A percentile compares a stretch with the other conserved stretches of the same genome.
Conservation (phyloP, 92 coral and sea anemone genomes). For the Porites rus region DNA sequence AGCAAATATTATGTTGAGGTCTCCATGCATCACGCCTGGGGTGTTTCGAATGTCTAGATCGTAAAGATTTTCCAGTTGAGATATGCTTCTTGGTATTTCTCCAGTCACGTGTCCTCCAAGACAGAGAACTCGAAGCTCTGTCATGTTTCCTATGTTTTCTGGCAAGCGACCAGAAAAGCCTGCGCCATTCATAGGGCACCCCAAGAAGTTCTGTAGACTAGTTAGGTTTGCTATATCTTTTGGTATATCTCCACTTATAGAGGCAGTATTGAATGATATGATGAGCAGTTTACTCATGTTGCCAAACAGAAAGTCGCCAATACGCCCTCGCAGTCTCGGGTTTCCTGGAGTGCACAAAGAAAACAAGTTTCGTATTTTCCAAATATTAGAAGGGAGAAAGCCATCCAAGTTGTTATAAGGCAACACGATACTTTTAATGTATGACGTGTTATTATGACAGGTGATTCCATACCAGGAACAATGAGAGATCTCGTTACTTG, state of each 20-base stretch:
- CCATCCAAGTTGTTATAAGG: conserved; percentile 62
- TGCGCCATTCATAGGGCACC: conserved; percentile 39
- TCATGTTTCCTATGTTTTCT: conserved; percentile 61
- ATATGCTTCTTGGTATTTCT: conserved; percentile 58
- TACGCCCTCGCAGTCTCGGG: conserved; percentile 29
- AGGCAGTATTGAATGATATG: conserved; percentile 1
- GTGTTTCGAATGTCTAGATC: conserved; percentile 64
- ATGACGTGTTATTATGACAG: conserved; percentile 50
- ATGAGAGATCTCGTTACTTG: conserved; percentile 34
- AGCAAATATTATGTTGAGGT: conserved; percentile 43
- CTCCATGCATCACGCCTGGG: conserved; percentile 12
- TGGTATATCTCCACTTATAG: conserved; percentile 44
- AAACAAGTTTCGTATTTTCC: conserved; percentile 66
- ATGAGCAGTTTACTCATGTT: conserved; percentile 57
- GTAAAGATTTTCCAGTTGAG: conserved; percentile 32
- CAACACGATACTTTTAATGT: conserved; percentile 50
- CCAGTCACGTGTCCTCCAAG: conserved; percentile 67
- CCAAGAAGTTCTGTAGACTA: conserved; percentile 42
- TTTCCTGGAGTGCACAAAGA: conserved; percentile 57
- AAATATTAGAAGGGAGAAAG: conserved; percentile 52
- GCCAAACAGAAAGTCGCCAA: conserved; percentile 46
- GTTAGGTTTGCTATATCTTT: conserved; percentile 31
- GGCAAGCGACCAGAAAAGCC: conserved; percentile 65
- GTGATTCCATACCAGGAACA: conserved; percentile 69
- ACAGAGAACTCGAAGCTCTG: conserved; percentile 40